Base-by-base conservation (phyloP, 2,797 vertebrate genomes). In the Cyprinodon diabolis region DNA sequence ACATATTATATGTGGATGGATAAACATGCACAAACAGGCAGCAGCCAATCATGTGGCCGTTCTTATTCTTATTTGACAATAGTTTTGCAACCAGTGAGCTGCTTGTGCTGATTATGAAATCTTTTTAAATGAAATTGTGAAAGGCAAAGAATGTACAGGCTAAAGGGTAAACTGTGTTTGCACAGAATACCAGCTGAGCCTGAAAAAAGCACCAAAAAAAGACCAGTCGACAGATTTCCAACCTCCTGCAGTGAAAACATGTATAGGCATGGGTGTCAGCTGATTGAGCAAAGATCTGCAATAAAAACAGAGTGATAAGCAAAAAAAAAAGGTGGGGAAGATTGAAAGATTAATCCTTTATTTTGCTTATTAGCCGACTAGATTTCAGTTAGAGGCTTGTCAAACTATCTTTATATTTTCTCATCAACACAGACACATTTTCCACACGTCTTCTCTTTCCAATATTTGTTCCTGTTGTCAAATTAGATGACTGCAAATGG, bases 271-370 rank as follows among this genome's bases (percentile, higher is more conserved):
- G 82, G 71, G 68, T 23, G 15, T 45, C 23, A 15, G 43, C 1
- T 55, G 60, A 83, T 65, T 72, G 23, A 76, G 71, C 62, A 57
- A 62, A 3, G 0, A 40, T 49, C n/a, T n/a, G 66, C 37, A 72
- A 55, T 3, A 15, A 15, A 43, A 65, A 9, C 0, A 15, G 49
- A n/a, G 17, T 17, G 30, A 1, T 3, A 1, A 62, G 40, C 25
- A 14, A 63, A 66, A 67, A 14, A 54, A 68, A 52, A 56, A 12
- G 0, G 54, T 45, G 7, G 43, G 30, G 30, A 30, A 30, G 30
- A 30, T 30, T 43, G 4, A 43, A 43, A 43, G 40, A 43, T 5
- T 43, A 43, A 43, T 43, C 40, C 40, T 43, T 43, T 43, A 43
- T 5, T 43, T 65, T n/a, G 62, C 37, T 45, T 2, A 14, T 65